Conservation (phyloP, 1,140 invertebrate genomes). For the Schlechtendalia chinensis region DNA sequence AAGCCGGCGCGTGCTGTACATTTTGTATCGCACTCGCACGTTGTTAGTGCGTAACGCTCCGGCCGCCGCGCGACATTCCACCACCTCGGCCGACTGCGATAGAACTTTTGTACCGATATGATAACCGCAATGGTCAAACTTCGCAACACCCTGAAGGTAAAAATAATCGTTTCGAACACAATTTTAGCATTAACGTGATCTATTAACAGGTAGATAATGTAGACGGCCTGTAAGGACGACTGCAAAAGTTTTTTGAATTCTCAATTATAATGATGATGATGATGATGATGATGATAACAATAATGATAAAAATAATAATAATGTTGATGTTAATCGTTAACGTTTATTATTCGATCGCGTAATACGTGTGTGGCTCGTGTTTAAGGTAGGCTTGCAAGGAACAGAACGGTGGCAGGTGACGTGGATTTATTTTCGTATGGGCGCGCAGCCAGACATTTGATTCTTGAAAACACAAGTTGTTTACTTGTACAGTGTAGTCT, state of each 20-base stretch:
- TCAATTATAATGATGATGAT: no score
- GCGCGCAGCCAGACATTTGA: not conserved
- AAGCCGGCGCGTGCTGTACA: not conserved
- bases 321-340: no score
- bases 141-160: conserved; percentile 16
- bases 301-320: no score
- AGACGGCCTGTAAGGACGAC: no score
- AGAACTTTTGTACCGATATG: not conserved
- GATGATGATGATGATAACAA: no score
- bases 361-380: no score
- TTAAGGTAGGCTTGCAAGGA: not conserved
- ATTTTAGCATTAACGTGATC: no score
- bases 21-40: not conserved
- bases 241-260: no score
- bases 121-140: not conserved
- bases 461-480: not conserved
- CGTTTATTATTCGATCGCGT: no score
- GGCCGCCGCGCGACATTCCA: not conserved
- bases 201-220: no score
- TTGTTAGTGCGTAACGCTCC: not conserved
- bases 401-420: no score
- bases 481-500: no score
- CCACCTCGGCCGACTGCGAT: not conserved
- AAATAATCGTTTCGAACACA: not conserved
- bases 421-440: conserved; percentile 23